phyloP scores from a whole-genome alignment of 1,140 invertebrate genomes.

The Eciton burchellii region DNA sequence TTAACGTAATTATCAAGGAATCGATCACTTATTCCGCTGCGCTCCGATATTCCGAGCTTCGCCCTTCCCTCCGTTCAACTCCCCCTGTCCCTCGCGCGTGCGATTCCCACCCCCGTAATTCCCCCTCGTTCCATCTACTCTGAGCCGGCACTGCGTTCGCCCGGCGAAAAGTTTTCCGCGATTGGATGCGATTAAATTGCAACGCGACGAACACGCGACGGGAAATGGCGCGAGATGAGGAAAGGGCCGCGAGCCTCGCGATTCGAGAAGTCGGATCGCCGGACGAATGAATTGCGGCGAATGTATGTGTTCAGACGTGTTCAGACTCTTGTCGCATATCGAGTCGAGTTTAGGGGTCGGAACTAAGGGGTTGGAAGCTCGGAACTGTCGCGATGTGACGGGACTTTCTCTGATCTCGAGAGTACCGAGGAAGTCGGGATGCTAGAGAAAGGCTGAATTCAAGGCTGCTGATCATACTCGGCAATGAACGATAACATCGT shows the following conservation, averaged over 20 bases:
- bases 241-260: conserved; percentile 36
- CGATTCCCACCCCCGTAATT: background rate
- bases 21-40: conserved; percentile 73
- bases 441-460: too few relatives aligned
- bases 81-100: background rate
- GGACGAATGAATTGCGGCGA: too few relatives aligned
- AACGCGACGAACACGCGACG: conserved; percentile 62
- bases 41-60: conserved; percentile 54
- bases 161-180: conserved; percentile 69
- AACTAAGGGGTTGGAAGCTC: too few relatives aligned
- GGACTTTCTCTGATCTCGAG: too few relatives aligned
- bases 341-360: too few relatives aligned
- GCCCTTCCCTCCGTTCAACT: background rate
- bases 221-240: conserved; percentile 51
- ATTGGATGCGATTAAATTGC: conserved; percentile 74
- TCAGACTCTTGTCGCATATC: too few relatives aligned
- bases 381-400: too few relatives aligned
- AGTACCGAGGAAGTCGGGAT: too few relatives aligned
- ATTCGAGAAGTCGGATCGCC: conserved; percentile 46
- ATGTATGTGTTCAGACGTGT: too few relatives aligned
- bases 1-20: conserved; percentile 75
- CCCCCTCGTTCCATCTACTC: conserved; percentile 8
- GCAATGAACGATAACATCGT: too few relatives aligned
- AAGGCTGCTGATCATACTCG: too few relatives aligned
- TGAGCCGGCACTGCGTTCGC: background rate